Evolutionary conservation across 2,888 invertebrate genomes (phyloP), one percentile per base, ranked within the genome.

Genomic region (Pandemis heparana): DNA sequence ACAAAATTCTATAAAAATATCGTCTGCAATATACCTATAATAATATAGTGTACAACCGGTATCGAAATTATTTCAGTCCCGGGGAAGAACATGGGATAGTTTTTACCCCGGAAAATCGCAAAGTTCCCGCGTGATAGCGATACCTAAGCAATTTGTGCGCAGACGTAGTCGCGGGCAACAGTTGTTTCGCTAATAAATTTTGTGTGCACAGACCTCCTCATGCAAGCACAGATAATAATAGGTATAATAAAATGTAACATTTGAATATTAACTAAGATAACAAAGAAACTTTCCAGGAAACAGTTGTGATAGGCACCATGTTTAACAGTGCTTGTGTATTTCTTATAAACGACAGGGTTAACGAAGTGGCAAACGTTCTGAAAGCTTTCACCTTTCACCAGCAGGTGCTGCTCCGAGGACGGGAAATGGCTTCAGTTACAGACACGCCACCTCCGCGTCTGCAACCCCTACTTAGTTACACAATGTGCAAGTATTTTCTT

Each of bases 331-430:
- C 38, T 56, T 41, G 3, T 53, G 38, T 51, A 53, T 66, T 66
- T 66, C 41, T 66, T 66, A 65, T 56, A 66, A 68, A 75, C 65
- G 72, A 70, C 79, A 78, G 77, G 83, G 82, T 86, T 86, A 91
- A 90, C 85, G 85, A 85, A 79, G 83, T 85, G 86, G 89, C 81
- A 88, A 91, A 89, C 85, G 83, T 84, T 85, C 46, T 87, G 85
- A 90, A 91, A 92, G 92, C 92, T 91, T 89, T 91, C 87, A 87
- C 87, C 84, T 85, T 83, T 84, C 80, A 82, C 81, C 79, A 83
- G 85, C 86, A 85, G 86, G 85, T 86, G 85, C 84, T 80, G 85
- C 81, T 84, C 80, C 77, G 79, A 79, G 81, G 79, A 82, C 81
- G 82, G 86, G 83, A 88, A 89, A 87, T 83, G 83, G 85, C 79